Percentiles rank a stretch among this genome's conserved stretches.
Conservation (phyloP, 1,140 invertebrate genomes). For the Lordiphosa clarofinis region DNA sequence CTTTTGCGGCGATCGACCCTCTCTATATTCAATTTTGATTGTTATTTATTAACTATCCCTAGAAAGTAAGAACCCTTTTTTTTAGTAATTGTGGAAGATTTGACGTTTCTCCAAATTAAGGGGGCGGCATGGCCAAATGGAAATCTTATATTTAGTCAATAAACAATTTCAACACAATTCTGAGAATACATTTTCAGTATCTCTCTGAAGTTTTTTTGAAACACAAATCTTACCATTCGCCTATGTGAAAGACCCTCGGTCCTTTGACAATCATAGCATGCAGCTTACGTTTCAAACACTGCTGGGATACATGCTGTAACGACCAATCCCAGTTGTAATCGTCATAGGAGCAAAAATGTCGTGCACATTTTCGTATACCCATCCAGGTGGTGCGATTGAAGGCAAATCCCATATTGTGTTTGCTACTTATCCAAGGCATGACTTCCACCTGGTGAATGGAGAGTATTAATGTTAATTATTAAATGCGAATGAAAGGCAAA, state of each 20-base stretch:
- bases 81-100: too few species aligned
- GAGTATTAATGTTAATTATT: conserved; percentile 4
- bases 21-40: too few species aligned
- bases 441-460: conserved; percentile 89
- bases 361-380: conserved; percentile 89
- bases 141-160: too few species aligned
- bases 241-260: conserved; percentile 97
- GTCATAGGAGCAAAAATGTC: conserved; percentile 97
- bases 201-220: too few species aligned
- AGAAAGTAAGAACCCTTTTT: too few species aligned
- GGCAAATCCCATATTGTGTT: conserved; percentile 99
- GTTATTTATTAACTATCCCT: too few species aligned
- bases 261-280: conserved; percentile 93
- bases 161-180: too few species aligned
- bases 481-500: neutral
- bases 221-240: conserved; percentile 91
- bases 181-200: too few species aligned
- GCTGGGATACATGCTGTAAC: conserved; percentile 93
- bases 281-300: conserved; percentile 89
- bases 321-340: conserved; percentile 99
- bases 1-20: too few species aligned
- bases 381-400: conserved; percentile 94
- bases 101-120: too few species aligned
- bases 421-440: conserved; percentile 96
- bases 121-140: too few species aligned